phyloP scores from a whole-genome alignment of 2,888 invertebrate genomes.

The Notodonta dromedarius region DNA sequence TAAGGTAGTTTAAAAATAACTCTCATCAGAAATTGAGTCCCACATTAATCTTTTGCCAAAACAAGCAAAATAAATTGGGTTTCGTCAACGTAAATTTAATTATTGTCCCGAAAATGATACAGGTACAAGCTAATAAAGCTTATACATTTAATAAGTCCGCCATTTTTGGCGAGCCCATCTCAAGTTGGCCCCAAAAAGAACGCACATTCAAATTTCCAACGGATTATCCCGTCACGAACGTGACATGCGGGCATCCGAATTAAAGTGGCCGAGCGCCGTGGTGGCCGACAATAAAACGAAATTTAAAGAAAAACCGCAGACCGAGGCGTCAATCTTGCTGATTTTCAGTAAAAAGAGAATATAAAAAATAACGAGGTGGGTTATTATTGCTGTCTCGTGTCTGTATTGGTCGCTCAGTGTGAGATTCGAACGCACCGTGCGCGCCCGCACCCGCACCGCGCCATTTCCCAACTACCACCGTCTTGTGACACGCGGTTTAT shows the following conservation, averaged over 20 bases:
- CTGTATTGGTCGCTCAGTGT: slow-evolving; percentile 70
- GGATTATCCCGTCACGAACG: slow-evolving; percentile 72
- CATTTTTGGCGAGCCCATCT: slow-evolving; percentile 4
- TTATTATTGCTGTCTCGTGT: slow-evolving; percentile 67
- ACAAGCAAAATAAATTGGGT: background rate
- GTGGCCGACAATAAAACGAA: slow-evolving; percentile 42
- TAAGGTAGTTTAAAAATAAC: background rate
- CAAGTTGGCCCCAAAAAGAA: slow-evolving; percentile 28
- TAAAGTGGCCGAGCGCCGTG: slow-evolving; percentile 52
- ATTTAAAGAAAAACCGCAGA: slow-evolving; percentile 62
- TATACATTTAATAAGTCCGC: slow-evolving; percentile 1
- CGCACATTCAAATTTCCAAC: slow-evolving; percentile 26
- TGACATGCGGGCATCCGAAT: slow-evolving; percentile 63
- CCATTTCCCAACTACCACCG: slow-evolving; percentile 52
- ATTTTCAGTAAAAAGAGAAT: slow-evolving; percentile 75
- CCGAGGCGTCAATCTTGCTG: slow-evolving; percentile 64
- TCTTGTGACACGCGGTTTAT: slow-evolving; percentile 35
- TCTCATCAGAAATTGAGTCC: background rate
- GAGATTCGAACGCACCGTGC: slow-evolving; percentile 70
- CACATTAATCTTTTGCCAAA: background rate
- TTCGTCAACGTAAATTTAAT: slow-evolving; percentile 1
- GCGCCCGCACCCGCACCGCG: slow-evolving; percentile 66
- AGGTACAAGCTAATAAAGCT: background rate
- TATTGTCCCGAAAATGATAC: background rate
- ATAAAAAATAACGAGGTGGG: slow-evolving; percentile 62